Conservation (phyloP, 2,888 invertebrate genomes). For the Lamellibrachia columna region DNA sequence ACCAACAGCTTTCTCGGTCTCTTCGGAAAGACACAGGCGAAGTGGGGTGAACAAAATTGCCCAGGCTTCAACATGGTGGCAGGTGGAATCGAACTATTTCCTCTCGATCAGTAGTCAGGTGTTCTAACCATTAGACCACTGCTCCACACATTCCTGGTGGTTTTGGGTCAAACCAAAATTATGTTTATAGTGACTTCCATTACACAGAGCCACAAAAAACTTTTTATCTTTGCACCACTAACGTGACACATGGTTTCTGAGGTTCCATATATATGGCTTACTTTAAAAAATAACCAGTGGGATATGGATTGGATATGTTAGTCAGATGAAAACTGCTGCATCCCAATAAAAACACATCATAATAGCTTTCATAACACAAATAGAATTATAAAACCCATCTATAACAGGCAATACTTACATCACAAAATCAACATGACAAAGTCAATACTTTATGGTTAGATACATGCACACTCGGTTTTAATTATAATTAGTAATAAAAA, state of each 20-base stretch:
- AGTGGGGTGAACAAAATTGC: not conserved
- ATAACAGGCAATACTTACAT: too few species aligned
- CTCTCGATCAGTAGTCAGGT: too few species aligned
- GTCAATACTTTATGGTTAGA: too few species aligned
- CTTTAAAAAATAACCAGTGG: not conserved
- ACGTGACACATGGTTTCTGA: not conserved
- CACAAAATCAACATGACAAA: too few species aligned
- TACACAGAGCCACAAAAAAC: not conserved
- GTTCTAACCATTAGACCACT: too few species aligned
- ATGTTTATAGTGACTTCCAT: not conserved
- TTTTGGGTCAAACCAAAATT: not conserved
- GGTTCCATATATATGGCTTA: not conserved
- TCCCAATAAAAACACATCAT: not conserved
- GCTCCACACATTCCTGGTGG: not conserved
- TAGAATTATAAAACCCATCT: too few species aligned
- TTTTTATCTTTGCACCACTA: not conserved
- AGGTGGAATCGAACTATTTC: too few species aligned
- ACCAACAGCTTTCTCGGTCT: not conserved
- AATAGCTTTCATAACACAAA: too few species aligned
- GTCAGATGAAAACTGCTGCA: not conserved
- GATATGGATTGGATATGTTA: not conserved
- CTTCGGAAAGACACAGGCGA: not conserved
- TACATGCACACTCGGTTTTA: too few species aligned
- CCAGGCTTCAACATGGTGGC: too few species aligned
- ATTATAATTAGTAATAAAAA: too few species aligned